Evolutionary conservation across 2,797 vertebrate genomes (phyloP).

Genomic region (Agapornis canus): DNA sequence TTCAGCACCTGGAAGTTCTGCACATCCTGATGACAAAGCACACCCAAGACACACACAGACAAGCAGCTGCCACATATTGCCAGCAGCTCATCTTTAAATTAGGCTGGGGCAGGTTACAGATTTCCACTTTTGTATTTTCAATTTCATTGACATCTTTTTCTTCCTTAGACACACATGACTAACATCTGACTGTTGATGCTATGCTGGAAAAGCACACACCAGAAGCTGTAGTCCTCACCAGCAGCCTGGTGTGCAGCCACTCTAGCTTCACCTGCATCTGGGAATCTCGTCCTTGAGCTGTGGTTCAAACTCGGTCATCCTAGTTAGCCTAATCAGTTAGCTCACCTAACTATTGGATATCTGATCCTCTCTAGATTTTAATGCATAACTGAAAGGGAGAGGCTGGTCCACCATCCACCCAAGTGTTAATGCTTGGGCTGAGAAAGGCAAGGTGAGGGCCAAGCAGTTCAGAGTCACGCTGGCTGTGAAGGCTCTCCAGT

Average conservation of each 20-base stretch:
- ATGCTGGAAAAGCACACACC: neutral
- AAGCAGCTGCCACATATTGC: neutral
- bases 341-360: neutral
- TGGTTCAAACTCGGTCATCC: neutral
- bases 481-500: neutral
- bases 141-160: neutral
- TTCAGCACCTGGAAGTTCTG: neutral
- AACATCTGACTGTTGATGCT: neutral
- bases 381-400: neutral
- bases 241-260: neutral
- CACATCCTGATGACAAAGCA: neutral
- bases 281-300: neutral
- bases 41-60: neutral
- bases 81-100: neutral
- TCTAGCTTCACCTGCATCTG: neutral
- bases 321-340: neutral
- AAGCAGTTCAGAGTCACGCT: neutral
- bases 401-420: neutral
- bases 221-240: neutral
- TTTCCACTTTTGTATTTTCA: neutral
- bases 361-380: neutral
- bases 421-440: neutral
- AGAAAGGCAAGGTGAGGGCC: neutral
- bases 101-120: neutral
- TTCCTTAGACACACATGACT: too few species aligned